Percentiles rank a stretch among this genome's conserved stretches.
These are phyloP conservation scores for Drosophila sp. DNA, from an alignment of 1,140 invertebrate genomes.

Conservation along the genomic window DNA sequence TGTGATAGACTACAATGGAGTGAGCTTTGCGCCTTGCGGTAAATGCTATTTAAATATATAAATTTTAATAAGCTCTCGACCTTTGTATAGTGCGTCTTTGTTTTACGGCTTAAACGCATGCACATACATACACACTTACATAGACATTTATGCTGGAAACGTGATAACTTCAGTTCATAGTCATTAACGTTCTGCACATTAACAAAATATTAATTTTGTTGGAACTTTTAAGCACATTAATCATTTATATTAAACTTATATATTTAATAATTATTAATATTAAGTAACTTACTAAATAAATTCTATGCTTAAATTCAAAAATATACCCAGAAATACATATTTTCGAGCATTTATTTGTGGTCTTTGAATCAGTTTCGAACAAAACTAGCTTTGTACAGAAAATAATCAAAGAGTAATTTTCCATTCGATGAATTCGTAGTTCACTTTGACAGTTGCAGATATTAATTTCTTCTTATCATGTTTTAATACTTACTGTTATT, in stretches of 20 bases:
- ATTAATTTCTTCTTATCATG: too few relatives aligned
- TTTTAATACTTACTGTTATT: too few relatives aligned
- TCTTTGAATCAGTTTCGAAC: too few relatives aligned
- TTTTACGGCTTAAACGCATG: constrained; percentile 14
- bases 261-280: background rate
- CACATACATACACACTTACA: background rate
- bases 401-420: too few relatives aligned
- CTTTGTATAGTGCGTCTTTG: constrained; percentile 33
- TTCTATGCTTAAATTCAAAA: too few relatives aligned
- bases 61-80: constrained; percentile 80
- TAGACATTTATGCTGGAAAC: background rate
- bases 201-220: too few relatives aligned
- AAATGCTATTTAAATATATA: constrained; percentile 84
- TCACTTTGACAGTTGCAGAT: too few relatives aligned
- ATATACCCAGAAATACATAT: too few relatives aligned
- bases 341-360: too few relatives aligned
- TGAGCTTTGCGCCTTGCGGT: constrained; percentile 43
- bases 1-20: constrained; percentile 45
- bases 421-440: too few relatives aligned
- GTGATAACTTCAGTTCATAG: background rate
- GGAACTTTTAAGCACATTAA: background rate
- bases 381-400: too few relatives aligned
- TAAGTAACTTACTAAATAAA: too few relatives aligned
- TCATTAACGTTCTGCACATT: background rate
- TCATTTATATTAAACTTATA: background rate